Percentiles rank a stretch among this genome's conserved stretches.
Conservation (phyloP, 2,888 invertebrate species). For the Callimorpha dominula region DNA sequence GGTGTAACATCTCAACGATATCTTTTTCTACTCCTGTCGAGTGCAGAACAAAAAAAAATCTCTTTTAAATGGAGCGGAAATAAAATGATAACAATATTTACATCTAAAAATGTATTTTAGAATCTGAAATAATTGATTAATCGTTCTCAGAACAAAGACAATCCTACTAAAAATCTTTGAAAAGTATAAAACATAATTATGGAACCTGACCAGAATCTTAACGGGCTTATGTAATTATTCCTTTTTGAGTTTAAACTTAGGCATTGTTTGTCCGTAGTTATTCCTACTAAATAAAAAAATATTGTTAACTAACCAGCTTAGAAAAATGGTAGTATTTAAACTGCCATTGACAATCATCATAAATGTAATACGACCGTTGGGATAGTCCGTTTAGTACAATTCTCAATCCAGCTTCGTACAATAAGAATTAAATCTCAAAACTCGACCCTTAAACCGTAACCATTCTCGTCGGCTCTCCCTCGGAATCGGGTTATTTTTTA, state of each 20-base stretch:
- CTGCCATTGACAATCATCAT: background rate
- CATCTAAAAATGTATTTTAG: background rate
- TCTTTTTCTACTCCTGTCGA: too few relatives aligned
- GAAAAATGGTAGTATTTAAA: background rate
- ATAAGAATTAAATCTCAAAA: slow-evolving; percentile 54
- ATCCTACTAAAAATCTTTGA: background rate
- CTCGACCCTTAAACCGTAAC: slow-evolving; percentile 65
- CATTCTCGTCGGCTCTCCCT: slow-evolving; percentile 67
- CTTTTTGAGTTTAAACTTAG: background rate
- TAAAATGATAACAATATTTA: too few relatives aligned
- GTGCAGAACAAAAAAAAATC: too few relatives aligned
- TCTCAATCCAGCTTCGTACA: slow-evolving; percentile 19
- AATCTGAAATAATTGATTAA: background rate
- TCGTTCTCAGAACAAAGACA: too few relatives aligned
- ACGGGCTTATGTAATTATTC: background rate
- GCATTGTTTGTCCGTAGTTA: background rate
- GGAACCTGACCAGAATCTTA: background rate
- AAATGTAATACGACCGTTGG: slow-evolving; percentile 4
- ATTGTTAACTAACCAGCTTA: too few relatives aligned
- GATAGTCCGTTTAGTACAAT: background rate
- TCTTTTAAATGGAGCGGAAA: too few relatives aligned
- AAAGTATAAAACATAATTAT: background rate
- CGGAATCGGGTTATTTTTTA: slow-evolving; percentile 65
- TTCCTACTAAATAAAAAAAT: too few relatives aligned
- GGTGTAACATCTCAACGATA: too few relatives aligned